Evolutionary conservation across 1,140 invertebrate genomes (phyloP).

Genomic region (Drosophila tani): DNA sequence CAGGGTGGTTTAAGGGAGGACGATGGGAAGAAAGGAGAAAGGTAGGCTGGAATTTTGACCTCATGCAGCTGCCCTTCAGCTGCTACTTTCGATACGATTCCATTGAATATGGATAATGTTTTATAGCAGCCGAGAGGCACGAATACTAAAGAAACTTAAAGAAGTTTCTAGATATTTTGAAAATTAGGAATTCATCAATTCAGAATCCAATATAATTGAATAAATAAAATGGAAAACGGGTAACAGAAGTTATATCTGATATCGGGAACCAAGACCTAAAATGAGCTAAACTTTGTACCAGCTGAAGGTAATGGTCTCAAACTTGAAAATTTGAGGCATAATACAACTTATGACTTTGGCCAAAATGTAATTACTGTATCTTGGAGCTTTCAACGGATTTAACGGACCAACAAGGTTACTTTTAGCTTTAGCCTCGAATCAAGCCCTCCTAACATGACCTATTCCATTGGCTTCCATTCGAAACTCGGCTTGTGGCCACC

Average conservation of each 20-base stretch:
- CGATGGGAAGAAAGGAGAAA: constrained; percentile 14
- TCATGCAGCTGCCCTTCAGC: constrained; percentile 33
- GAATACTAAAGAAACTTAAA: background rate
- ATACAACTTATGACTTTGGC: background rate
- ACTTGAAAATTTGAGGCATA: background rate
- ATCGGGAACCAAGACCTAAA: background rate
- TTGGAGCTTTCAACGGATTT: background rate
- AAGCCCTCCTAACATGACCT: background rate
- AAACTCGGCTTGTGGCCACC: constrained; percentile 20
- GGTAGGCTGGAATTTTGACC: constrained; percentile 11
- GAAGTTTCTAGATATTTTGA: background rate
- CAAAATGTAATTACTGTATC: background rate
- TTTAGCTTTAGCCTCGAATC: background rate
- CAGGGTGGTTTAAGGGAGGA: constrained; percentile 33
- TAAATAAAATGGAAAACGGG: too few relatives aligned
- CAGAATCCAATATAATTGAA: too few relatives aligned
- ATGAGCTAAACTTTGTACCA: background rate
- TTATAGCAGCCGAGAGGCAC: background rate
- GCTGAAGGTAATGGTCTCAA: background rate
- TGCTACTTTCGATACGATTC: constrained; percentile 7
- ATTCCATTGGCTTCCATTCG: background rate
- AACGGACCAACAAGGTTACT: background rate
- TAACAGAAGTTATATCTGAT: too few relatives aligned
- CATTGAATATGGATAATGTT: background rate
- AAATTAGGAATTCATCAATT: background rate